These are phyloP conservation scores for Diachasmimorpha longicaudata DNA, from an alignment of 1,140 invertebrate species.

Conservation along the genomic window DNA sequence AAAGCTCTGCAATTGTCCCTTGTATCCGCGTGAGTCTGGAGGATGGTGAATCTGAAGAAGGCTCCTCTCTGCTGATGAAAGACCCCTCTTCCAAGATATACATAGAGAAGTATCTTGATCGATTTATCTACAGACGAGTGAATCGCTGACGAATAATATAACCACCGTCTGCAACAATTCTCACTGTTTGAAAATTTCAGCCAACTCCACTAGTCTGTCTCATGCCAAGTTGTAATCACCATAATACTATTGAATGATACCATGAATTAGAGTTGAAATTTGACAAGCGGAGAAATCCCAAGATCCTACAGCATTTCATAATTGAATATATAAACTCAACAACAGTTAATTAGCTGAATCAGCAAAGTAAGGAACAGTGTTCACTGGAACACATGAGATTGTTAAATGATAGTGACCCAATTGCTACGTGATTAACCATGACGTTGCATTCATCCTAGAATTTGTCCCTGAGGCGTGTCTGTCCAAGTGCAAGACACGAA, in stretches of 20 bases:
- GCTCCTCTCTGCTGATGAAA: neutral
- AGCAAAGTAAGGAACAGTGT: neutral
- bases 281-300: neutral
- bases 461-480: neutral
- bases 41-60: neutral
- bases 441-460: neutral
- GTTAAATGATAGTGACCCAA: constrained; percentile 11
- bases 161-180: neutral
- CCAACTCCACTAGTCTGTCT: neutral
- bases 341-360: neutral
- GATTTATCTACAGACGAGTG: neutral
- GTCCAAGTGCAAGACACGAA: constrained; percentile 6
- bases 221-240: neutral
- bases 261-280: neutral
- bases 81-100: neutral
- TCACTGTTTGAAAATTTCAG: neutral
- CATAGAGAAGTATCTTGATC: neutral
- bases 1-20: constrained; percentile 13
- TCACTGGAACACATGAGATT: neutral
- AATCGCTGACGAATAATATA: neutral
- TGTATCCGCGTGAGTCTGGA: neutral
- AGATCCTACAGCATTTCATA: neutral
- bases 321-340: neutral
- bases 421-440: constrained; percentile 8
- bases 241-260: neutral